Base-by-base conservation (phyloP, 2,797 vertebrate species). In the Nyctibius grandis region DNA sequence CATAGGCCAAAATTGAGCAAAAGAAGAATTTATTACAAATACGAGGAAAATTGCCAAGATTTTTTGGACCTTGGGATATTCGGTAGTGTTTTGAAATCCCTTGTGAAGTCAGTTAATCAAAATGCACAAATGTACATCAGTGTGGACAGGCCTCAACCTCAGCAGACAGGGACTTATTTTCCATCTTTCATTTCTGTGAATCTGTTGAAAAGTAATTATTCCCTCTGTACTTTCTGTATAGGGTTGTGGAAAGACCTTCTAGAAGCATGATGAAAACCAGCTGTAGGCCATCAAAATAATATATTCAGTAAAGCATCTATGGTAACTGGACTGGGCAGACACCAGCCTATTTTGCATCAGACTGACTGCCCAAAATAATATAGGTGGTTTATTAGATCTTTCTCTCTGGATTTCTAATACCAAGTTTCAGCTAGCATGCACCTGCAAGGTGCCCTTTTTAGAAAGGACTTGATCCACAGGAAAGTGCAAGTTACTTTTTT, bases 161-260 rank as follows among this genome's bases (percentile, higher is more conserved):
- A 53, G 63, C n/a, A 77, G 59, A 45, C 2, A 1, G 42, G 34
- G 57, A 53, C 48, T 89, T 87, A 85, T 79, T 96, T 95, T 85
- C 69, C 65, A 40, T 68, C 84, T 86, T 92, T 92, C 36, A 53
- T 74, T 95, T 88, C 87, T 80, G 38, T 70, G 67, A 80, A 59
- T 85, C 74, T 89, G 84, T 83, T 96, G 91, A 83, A 91, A 96
- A 96, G 83, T 56, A 82, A 91, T 93, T 94, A 92, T 94, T 92
- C 69, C 76, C 69, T 92, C 45, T 91, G 64, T 79, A 56, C 78
- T 94, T 94, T 91, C 45, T 85, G 16, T 92, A 51, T 76, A 88
- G 38, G n/a, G 25, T n/a, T 89, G 47, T 95, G 94, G 93, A 97
- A 96, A 96, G 63, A 88, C 45, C 75, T 93, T 94, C 51, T 82